A percentile compares a stretch with the other conserved stretches of the same genome.
Evolutionary conservation across 1,140 invertebrate species (phyloP).

Genomic region (Colletes gigas): DNA sequence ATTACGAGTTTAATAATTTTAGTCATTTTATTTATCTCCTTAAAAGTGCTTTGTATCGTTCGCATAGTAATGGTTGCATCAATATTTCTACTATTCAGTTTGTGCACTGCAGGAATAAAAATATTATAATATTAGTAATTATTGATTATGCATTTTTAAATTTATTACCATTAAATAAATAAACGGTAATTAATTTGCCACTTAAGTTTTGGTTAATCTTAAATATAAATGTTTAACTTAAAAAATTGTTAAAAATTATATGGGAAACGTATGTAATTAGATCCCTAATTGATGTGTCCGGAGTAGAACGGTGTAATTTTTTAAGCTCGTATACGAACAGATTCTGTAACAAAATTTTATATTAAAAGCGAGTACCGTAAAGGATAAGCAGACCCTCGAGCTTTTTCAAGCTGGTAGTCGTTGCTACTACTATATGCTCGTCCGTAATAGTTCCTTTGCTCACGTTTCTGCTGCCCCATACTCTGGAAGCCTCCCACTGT

Average conservation of each 20-base stretch:
- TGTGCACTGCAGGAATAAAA: slow-evolving; percentile 65
- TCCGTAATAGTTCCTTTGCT: slow-evolving; percentile 39
- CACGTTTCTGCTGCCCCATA: slow-evolving; percentile 68
- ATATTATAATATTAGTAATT: background rate
- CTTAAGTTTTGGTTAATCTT: too few species aligned
- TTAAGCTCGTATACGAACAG: too few species aligned
- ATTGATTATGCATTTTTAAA: background rate
- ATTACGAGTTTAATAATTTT: slow-evolving; percentile 66
- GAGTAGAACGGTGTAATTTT: too few species aligned
- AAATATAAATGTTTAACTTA: too few species aligned
- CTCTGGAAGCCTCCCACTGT: slow-evolving; percentile 72
- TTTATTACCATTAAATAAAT: too few species aligned
- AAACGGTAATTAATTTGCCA: too few species aligned
- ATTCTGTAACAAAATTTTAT: background rate
- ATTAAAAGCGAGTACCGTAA: slow-evolving; percentile 66
- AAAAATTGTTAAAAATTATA: too few species aligned
- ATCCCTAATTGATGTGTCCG: too few species aligned
- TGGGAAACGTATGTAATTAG: too few species aligned
- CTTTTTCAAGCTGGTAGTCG: slow-evolving; percentile 71
- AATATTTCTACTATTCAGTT: slow-evolving; percentile 65
- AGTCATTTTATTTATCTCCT: slow-evolving; percentile 62
- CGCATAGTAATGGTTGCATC: slow-evolving; percentile 53
- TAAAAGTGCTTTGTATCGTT: slow-evolving; percentile 67
- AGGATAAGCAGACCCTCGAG: slow-evolving; percentile 74
- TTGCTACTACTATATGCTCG: slow-evolving; percentile 67